Conservation (phyloP, 2,888 invertebrate species). For the Blera fallax region DNA sequence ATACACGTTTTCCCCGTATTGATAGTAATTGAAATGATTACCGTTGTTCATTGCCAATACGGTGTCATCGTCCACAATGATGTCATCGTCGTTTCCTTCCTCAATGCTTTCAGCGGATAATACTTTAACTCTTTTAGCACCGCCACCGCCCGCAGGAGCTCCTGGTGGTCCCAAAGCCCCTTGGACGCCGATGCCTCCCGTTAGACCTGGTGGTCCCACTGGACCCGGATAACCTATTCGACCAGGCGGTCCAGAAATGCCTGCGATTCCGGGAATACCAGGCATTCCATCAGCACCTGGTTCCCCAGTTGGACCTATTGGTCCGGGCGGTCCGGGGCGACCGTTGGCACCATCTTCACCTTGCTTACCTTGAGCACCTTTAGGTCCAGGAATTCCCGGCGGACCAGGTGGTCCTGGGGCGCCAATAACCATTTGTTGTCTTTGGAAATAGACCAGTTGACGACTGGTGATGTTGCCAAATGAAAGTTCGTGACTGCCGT, state of each 20-base stretch:
- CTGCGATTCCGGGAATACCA: constrained; percentile 25
- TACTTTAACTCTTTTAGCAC: too few species aligned
- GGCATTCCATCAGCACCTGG: constrained; percentile 29
- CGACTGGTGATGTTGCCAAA: not conserved
- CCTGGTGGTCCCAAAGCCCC: constrained; percentile 5
- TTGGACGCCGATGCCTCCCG: not conserved
- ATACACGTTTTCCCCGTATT: too few species aligned
- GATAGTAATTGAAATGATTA: too few species aligned
- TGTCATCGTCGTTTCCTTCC: not conserved
- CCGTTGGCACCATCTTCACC: constrained; percentile 25
- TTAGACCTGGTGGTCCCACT: constrained; percentile 4
- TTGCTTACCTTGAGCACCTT: constrained; percentile 8
- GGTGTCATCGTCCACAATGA: too few species aligned
- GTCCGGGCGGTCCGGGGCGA: constrained; percentile 31
- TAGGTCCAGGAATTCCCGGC: constrained; percentile 37
- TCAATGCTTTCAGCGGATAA: not conserved
- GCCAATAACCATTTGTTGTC: not conserved
- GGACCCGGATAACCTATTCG: constrained; percentile 8
- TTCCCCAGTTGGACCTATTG: constrained; percentile 25
- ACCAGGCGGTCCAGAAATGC: constrained; percentile 7
- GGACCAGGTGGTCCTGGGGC: constrained; percentile 57
- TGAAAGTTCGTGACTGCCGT: not conserved
- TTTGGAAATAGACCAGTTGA: not conserved
- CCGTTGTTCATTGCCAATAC: too few species aligned
- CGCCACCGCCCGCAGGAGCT: not conserved